Base-by-base conservation (phyloP, 2,888 invertebrate species). In the Pycnomerus fuliginosus region DNA sequence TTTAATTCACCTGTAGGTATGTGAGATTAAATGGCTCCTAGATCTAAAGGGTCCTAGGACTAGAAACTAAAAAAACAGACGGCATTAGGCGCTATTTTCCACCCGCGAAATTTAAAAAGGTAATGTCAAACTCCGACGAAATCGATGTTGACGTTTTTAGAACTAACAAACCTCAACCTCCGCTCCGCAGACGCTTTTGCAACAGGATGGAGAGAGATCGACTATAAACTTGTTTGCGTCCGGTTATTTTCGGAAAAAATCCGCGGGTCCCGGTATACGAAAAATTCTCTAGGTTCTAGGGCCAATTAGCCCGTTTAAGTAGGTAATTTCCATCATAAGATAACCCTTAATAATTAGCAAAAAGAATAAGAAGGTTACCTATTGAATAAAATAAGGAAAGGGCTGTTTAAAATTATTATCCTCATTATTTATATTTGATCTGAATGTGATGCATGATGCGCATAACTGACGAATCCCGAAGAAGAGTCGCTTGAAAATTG, bases 141-240 rank as follows among this genome's bases (percentile, higher is more conserved):
- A 40, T 44, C 39, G 39, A 44, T 44, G 17, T 24, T 17, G 25
- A 17, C 30, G 24, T 24, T 44, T 44, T 44, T 34, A 34, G 37
- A 15, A 16, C 24, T 28, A 33, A 39, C n/a, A n/a, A n/a, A n/a
- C n/a, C n/a, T n/a, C n/a, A n/a, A n/a, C 11, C 28, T 11, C 11
- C 25, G 14, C 25, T 23, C 36, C 14, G 32, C 7, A 32, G n/a
- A 36, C 50, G 43, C 37, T 46, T 44, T 54, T 32, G 28, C 35
- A 47, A 45, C 56, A 56, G 56, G 56, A 56, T 56, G 48, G 39
- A 56, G 54, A 44, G 54, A 54, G 56, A 56, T 17, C 39, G 27
- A 28, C 32, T 41, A 45, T 53, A 51, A 59, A 59, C 59, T 57
- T 52, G 59, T 59, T 59, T 56, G 49, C 52, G 48, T 50, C 48